Conservation (phyloP, 2,797 vertebrate genomes). For the Valencia hispanica region DNA sequence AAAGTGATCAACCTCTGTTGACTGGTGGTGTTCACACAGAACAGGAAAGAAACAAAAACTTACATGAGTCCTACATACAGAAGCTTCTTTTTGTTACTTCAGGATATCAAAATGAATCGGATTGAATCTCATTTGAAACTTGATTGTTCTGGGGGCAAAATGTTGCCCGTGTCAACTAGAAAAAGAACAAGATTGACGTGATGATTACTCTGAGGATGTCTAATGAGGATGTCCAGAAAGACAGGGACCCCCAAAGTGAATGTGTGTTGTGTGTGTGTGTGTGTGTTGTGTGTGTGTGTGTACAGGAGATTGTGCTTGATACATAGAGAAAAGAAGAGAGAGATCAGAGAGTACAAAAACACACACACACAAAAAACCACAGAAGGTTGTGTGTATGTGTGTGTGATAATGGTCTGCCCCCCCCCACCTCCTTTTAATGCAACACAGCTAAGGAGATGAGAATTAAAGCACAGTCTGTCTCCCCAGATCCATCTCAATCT, state of each 20-base stretch:
- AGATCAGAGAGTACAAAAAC: slow-evolving; percentile 58
- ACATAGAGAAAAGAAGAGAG: slow-evolving; percentile 29
- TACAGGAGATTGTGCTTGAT: slow-evolving; percentile 6
- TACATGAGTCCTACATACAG: neutral
- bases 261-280: neutral
- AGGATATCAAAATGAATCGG: slow-evolving; percentile 36
- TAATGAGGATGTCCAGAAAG: slow-evolving; percentile 56
- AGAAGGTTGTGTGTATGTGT: slow-evolving; percentile 53
- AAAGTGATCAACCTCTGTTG: too few species aligned
- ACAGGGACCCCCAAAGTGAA: slow-evolving; percentile 8
- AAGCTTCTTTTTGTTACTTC: slow-evolving; percentile 9
- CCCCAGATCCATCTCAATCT: slow-evolving; percentile 54
- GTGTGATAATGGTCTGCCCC: slow-evolving; percentile 57
- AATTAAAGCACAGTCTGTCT: slow-evolving; percentile 57
- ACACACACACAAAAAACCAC: too few species aligned
- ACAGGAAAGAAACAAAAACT: neutral
- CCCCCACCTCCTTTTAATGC: slow-evolving; percentile 59
- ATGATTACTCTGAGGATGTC: slow-evolving; percentile 51
- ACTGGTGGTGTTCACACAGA: neutral
- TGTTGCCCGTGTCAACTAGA: neutral
- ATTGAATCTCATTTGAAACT: slow-evolving; percentile 41
- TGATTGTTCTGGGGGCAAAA: slow-evolving; percentile 19
- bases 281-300: neutral
- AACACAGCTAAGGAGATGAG: slow-evolving; percentile 48
- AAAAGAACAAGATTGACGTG: slow-evolving; percentile 34